These are phyloP conservation scores for Chionodraco myersi DNA, from an alignment of 2,113 vertebrate genomes.

Conservation along the genomic window DNA sequence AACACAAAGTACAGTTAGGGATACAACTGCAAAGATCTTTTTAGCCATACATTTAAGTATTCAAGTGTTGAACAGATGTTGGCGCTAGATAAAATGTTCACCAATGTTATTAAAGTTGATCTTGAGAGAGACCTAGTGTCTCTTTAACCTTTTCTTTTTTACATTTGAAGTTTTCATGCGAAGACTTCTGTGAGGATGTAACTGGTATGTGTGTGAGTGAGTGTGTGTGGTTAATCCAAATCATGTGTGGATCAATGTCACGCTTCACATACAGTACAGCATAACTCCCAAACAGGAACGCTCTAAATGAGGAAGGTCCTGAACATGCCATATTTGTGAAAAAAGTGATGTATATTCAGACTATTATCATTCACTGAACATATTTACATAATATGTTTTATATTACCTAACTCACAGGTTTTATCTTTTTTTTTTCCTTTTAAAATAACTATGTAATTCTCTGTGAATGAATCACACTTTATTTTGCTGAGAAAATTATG, in stretches of 20 bases:
- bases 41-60: background rate
- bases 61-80: background rate
- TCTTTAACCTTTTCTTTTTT: background rate
- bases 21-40: background rate
- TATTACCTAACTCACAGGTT: background rate
- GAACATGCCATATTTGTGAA: background rate
- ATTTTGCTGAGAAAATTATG: background rate
- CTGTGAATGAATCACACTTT: constrained; percentile 17
- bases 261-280: background rate
- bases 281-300: background rate
- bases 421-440: background rate
- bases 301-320: background rate
- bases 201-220: background rate
- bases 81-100: background rate
- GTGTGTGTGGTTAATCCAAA: constrained; percentile 21
- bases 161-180: background rate
- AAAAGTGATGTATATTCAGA: background rate
- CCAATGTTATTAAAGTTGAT: background rate
- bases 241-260: constrained; percentile 36
- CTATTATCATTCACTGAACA: background rate
- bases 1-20: background rate
- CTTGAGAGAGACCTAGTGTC: background rate
- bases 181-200: constrained; percentile 6
- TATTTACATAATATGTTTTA: too few relatives aligned
- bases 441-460: background rate